Conservation (phyloP, 2,797 vertebrate genomes). For the Poecilia picta region DNA sequence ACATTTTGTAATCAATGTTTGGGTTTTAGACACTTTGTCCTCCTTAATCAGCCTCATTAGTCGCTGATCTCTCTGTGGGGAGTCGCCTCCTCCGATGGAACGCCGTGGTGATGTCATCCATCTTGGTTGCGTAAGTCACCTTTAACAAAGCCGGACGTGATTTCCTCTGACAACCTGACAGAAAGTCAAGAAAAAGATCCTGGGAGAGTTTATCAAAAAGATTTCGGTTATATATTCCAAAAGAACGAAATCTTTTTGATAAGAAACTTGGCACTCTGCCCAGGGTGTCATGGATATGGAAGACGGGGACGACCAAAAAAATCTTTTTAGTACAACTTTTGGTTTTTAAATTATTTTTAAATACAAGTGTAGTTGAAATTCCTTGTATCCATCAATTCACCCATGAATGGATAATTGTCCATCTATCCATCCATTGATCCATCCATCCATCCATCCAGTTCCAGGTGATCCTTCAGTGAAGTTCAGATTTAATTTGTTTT, state of each 20-base stretch:
- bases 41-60: slow-evolving; percentile 10
- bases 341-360: background rate
- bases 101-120: background rate
- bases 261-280: too few relatives aligned
- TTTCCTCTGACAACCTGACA: background rate
- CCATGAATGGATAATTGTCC: too few relatives aligned
- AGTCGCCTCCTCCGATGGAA: background rate
- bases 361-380: background rate
- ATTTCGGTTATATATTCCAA: too few relatives aligned
- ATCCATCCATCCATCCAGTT: background rate
- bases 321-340: background rate
- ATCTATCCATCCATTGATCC: too few relatives aligned
- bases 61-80: background rate
- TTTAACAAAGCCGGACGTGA: background rate
- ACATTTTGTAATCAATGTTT: background rate
- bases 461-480: background rate
- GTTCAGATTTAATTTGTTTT: background rate
- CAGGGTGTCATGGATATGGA: background rate
- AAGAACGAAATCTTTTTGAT: too few relatives aligned
- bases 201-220: background rate
- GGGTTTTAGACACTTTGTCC: background rate
- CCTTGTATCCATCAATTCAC: background rate
- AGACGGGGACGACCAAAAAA: background rate
- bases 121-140: slow-evolving; percentile 27
- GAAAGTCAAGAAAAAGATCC: background rate